A percentile compares a stretch with the other conserved stretches of the same genome.
Conservation (phyloP, 2,797 vertebrate genomes). For the Hipposideros larvatus region DNA sequence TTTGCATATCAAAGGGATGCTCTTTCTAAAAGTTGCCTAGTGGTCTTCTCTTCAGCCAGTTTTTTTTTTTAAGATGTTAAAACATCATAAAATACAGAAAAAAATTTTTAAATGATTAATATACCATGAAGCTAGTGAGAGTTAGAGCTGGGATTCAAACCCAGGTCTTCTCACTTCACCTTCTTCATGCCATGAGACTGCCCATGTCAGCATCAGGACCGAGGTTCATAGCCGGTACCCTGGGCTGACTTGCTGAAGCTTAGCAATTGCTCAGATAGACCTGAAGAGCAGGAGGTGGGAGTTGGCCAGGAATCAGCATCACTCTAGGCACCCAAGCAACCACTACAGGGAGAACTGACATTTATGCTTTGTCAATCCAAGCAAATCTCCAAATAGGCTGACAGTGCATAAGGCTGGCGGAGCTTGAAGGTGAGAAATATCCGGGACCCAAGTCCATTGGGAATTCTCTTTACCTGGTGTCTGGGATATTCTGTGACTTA, state of each 20-base stretch:
- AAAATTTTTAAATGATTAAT: background rate
- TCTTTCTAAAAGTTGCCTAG: background rate
- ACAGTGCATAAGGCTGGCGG: background rate
- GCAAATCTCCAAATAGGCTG: background rate
- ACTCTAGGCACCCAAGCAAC: background rate
- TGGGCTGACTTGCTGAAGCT: background rate
- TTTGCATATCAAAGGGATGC: background rate
- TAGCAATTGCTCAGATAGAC: background rate
- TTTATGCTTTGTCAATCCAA: background rate
- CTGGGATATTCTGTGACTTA: background rate
- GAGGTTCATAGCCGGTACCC: background rate
- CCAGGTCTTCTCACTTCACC: background rate
- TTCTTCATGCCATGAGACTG: background rate
- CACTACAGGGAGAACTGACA: background rate
- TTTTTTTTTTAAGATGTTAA: background rate
- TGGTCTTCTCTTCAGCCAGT: background rate
- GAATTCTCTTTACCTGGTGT: background rate
- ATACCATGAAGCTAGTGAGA: background rate
- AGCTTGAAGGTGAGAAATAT: background rate
- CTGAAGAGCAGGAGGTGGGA: background rate
- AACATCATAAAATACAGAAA: background rate
- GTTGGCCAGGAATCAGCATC: background rate
- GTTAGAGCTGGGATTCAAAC: background rate
- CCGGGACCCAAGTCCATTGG: background rate
- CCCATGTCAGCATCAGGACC: accelerated